phyloP scores from a whole-genome alignment of 1,140 invertebrate genomes.

The Thereuonema tuberculata region DNA sequence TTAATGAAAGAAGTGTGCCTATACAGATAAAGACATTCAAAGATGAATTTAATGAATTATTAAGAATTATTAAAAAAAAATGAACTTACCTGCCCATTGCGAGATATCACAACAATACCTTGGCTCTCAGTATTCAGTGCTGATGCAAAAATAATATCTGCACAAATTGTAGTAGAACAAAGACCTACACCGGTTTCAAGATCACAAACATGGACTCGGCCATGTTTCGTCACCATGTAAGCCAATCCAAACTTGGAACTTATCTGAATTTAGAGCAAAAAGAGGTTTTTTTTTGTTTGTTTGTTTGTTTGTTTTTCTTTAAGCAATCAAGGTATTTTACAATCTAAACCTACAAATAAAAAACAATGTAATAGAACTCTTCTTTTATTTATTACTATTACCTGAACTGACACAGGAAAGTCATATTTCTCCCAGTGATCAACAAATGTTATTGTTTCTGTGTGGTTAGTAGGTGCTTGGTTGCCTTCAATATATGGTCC shows the following conservation, averaged over 20 bases:
- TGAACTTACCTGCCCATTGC: constrained; percentile 30
- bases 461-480: constrained; percentile 29
- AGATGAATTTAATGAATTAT: too few species aligned
- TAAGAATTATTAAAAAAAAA: too few species aligned
- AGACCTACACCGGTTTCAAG: constrained; percentile 31
- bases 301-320: too few species aligned
- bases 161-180: constrained; percentile 26
- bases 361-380: too few species aligned
- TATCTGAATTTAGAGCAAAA: constrained; percentile 21
- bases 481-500: constrained; percentile 31
- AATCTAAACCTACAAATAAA: too few species aligned
- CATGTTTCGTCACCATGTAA: constrained; percentile 34
- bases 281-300: too few species aligned
- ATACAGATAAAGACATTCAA: too few species aligned
- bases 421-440: constrained; percentile 30
- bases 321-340: not conserved
- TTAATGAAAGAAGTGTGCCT: too few species aligned
- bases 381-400: too few species aligned
- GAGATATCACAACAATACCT: constrained; percentile 29
- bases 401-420: constrained; percentile 32
- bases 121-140: constrained; percentile 30
- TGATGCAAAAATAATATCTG: constrained; percentile 31
- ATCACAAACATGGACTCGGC: constrained; percentile 32
- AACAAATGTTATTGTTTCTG: constrained; percentile 28
- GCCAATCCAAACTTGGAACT: constrained; percentile 29